Evolutionary conservation across 2,797 vertebrate genomes (phyloP), one percentile per base, ranked within the genome.

Genomic region (Mormyrops attenuatus): DNA sequence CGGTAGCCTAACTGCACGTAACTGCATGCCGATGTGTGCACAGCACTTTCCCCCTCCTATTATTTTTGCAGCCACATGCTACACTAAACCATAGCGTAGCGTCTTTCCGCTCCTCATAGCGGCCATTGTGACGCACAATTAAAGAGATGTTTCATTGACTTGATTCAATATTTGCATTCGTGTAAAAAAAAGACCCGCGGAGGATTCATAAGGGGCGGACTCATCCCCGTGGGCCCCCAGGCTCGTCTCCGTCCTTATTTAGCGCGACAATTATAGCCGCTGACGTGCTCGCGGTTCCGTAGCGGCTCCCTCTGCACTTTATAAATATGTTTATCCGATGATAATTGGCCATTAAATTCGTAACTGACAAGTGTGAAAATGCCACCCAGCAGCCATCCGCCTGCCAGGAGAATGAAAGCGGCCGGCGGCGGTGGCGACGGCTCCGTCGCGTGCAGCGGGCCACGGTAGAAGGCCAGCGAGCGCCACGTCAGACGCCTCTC

Each of bases 261-360:
- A 93, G 94, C 93, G 93, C 91, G 57, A 94, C 95, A 95, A 95
- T 96, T 95, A 95, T 94, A 95, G 95, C 93, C 91, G 88, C 93
- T 90, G 90, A 94, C 94, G 94, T 94, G 94, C 94, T 94, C 93
- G 91, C 93, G 89, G 91, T 94, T 93, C 93, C 92, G 91, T 92
- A 91, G 93, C 91, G 94, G 92, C 93, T 95, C 94, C 93, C 94
- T 94, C 95, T 95, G 93, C 93, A 94, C 94, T 89, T 94, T 94
- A 93, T 94, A 95, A 94, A 95, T 96, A 96, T 96, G 96, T 96
- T 95, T 96, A 95, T 96, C 94, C 95, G 95, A 95, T 95, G 95
- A 95, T 96, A 95, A 96, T 95, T 96, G 94, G 94, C 94, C 95
- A 94, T 96, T 96, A 96, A 96, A 96, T 95, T 95, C 94, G 95